Base-by-base conservation (phyloP, 2,797 vertebrate species). In the Epinephelus coioides region DNA sequence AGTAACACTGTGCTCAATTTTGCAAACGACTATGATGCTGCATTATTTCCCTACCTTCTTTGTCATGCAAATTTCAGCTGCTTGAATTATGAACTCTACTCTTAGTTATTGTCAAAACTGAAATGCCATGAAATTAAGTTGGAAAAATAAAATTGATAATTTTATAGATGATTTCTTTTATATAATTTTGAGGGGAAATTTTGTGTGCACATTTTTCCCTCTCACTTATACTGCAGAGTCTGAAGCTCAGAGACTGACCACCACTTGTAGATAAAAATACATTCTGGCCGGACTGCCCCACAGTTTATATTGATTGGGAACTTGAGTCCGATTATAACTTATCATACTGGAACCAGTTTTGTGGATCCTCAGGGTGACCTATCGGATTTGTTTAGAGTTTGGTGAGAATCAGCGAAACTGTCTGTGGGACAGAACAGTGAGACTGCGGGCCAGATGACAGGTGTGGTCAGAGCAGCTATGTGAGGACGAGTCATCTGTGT, bases 381-480 rank as follows among this genome's bases (percentile, higher is more conserved):
- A 6, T 68, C 0, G 49, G 21, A 65, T 78, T 34, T 72, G n/a
- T 69, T 8, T 15, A 30, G 49, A 9, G 23, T 60, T 60, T 43
- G 56, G 19, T 21, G 12, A 3, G 19, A n/a, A 21, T 38, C 23
- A 23, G n/a, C 47, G 46, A 46, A 38, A 40, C 21, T 7, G 3
- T 44, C 1, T 13, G 47, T 43, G 6, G 55, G 55, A 15, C 30
- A 2, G 50, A 1, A 12, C 21, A 46, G 30, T 15, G 6, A 0
- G 10, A 25, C 59, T 67, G 0, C 57, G 38, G 25, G 44, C 19
- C 63, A 50, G 75, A 76, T 63, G 74, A 83, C 85, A 89, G 86
- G 81, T 85, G 86, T 63, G 64, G 19, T 75, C 69, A 40, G 64
- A 27, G 69, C 69, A 43, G 66, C 71, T 80, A 34, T 84, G 69